Evolutionary conservation across 2,888 invertebrate species (phyloP).

Genomic region (Eutolmus rufibarbis): DNA sequence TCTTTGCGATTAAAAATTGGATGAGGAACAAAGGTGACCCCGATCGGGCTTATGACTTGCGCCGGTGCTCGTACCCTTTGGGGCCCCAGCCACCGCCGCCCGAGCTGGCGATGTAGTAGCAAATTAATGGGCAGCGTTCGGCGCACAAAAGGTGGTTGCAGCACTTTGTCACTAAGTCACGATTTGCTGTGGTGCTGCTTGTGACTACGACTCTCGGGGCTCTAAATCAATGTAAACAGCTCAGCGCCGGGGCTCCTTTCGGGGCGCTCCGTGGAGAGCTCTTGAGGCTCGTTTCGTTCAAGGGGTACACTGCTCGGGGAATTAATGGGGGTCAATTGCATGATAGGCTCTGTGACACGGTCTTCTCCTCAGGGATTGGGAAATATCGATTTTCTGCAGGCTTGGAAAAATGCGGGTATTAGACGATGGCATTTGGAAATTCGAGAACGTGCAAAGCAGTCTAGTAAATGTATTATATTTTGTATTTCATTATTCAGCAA

Average conservation of each 20-base stretch:
- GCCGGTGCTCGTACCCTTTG: background rate
- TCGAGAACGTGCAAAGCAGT: background rate
- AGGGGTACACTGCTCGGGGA: background rate
- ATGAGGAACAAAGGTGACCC: constrained; percentile 7
- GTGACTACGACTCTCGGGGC: background rate
- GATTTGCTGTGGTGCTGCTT: background rate
- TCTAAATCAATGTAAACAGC: background rate
- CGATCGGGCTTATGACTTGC: background rate
- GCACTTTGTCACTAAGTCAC: constrained; percentile 15
- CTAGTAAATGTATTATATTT: no score
- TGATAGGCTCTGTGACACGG: background rate
- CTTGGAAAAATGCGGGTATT: background rate
- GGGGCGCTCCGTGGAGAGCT: background rate
- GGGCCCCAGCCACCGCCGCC: background rate
- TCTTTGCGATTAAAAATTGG: background rate
- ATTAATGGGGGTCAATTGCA: background rate
- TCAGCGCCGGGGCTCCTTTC: background rate
- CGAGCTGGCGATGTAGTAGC: background rate
- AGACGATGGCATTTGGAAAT: background rate
- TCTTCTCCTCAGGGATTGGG: background rate
- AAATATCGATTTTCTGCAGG: background rate
- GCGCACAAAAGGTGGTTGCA: background rate
- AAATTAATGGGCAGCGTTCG: constrained; percentile 5
- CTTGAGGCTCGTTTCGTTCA: background rate
- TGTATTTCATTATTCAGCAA: no score